Evolutionary conservation across 2,888 invertebrate genomes (phyloP), one percentile per base, ranked within the genome.

Genomic region (Halictus ligatus): DNA sequence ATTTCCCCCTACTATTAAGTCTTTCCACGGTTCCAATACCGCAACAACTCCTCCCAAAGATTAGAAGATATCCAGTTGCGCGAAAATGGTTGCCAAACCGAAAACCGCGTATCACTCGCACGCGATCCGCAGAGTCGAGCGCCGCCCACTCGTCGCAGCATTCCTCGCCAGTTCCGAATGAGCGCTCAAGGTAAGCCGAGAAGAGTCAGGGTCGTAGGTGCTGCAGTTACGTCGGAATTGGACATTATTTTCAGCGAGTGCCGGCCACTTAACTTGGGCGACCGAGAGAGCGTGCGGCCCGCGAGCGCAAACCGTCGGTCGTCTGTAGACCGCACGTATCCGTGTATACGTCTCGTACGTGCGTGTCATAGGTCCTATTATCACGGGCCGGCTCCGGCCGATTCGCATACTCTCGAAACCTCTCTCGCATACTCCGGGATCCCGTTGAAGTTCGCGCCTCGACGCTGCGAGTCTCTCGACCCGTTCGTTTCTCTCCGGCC

Each of bases 161-260:
- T 83, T 89, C 84, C 80, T 83, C 71, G 85, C 77, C 81, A 84
- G 83, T 86, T 83, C 78, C 83, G 90, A 89, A 89, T 64, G 83
- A 91, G 81, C 50, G 85, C 86, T 84, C 85, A 91, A 91, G 91
- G 89, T 91, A 90, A 89, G 74, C 71, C 85, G 67, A 86, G 89
- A 88, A 90, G 92, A 92, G 81, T 89, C 93, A 92, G 91, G 92
- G 92, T 92, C 92, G 88, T 83, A 87, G 88, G 83, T 89, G 91
- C 90, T 89, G 91, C 90, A 90, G 89, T 93, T 92, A 90, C 82
- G 89, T 89, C 88, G 90, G 92, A 92, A 92, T 93, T 89, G 91
- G 85, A 91, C 88, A 91, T 92, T 92, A 92, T 93, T 93, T 93
- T 93, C 91, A 91, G 89, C 91, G 89, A 91, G 92, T 90, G 89